phyloP scores from a whole-genome alignment of 2,797 vertebrate species.

The Pogonophryne albipinna region DNA sequence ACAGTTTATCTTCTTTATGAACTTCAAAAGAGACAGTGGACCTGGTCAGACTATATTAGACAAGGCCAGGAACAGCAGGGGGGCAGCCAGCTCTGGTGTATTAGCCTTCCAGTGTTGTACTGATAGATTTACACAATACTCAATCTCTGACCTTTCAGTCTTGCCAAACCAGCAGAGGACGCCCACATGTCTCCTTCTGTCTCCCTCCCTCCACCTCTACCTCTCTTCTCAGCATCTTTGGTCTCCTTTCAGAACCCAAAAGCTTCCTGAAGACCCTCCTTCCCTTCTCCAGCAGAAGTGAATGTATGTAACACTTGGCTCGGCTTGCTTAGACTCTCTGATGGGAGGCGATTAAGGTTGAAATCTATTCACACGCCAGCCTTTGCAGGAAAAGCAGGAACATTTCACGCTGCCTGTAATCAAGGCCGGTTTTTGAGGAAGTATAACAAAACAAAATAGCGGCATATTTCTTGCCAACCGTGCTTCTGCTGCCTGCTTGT shows the following conservation, averaged over 20 bases:
- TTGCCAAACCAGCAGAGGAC: conserved; percentile 73
- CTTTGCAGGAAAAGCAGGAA: not conserved
- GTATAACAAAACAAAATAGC: conserved; percentile 52
- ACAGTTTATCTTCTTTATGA: conserved; percentile 8
- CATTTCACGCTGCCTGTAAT: conserved; percentile 38
- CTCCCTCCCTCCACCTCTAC: conserved; percentile 23
- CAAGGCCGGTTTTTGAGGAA: conserved; percentile 40
- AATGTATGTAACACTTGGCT: conserved; percentile 28
- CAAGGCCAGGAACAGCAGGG: conserved; percentile 46
- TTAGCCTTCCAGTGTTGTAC: conserved; percentile 56
- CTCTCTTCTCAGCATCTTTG: conserved; percentile 32
- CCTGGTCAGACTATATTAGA: conserved; percentile 31
- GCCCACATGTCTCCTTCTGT: conserved; percentile 65
- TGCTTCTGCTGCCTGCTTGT: conserved; percentile 28
- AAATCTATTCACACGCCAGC: conserved; percentile 13
- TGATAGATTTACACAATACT: conserved; percentile 79
- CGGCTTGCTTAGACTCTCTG: conserved; percentile 25
- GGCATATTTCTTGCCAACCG: conserved; percentile 47
- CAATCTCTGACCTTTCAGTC: conserved; percentile 80
- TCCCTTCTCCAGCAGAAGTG: conserved; percentile 19
- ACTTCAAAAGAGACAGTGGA: conserved; percentile 23
- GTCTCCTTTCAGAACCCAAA: conserved; percentile 45
- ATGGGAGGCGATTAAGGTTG: conserved; percentile 12
- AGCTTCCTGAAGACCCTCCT: conserved; percentile 20
- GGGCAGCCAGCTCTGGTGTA: conserved; percentile 47